Conservation (phyloP, 2,797 vertebrate species). For the Poeciliopsis turneri region DNA sequence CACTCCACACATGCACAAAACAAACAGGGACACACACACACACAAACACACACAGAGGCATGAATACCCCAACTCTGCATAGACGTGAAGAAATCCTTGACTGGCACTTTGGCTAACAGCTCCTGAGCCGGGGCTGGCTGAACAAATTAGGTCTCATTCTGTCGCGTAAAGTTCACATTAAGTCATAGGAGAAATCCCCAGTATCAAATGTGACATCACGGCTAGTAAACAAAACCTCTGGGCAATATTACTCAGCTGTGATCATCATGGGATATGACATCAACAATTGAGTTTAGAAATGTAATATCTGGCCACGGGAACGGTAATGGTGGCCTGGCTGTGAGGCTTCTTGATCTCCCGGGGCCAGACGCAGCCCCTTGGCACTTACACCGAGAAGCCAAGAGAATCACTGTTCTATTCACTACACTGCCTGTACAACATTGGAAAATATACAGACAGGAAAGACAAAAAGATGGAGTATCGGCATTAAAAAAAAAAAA, state of each 20-base stretch:
- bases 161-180: constrained; percentile 79
- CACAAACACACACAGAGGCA: not conserved
- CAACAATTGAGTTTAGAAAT: constrained; percentile 75
- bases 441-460: constrained; percentile 1
- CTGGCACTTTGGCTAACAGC: constrained; percentile 74
- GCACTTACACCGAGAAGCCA: not conserved
- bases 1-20: constrained; percentile 1
- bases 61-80: constrained; percentile 4
- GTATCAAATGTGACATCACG: constrained; percentile 79
- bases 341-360: constrained; percentile 33
- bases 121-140: constrained; percentile 71
- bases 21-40: not conserved
- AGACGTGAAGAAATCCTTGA: constrained; percentile 56
- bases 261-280: constrained; percentile 80
- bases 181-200: constrained; percentile 63
- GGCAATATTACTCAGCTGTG: constrained; percentile 69
- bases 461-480: not conserved
- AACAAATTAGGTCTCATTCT: constrained; percentile 81
- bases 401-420: not conserved
- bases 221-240: constrained; percentile 77
- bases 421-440: not conserved
- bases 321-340: constrained; percentile 41
- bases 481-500: not conserved
- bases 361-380: constrained; percentile 11
- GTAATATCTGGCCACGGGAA: constrained; percentile 68